Evolutionary conservation across 2,888 invertebrate genomes (phyloP).

Genomic region (Drymonia ruficornis): DNA sequence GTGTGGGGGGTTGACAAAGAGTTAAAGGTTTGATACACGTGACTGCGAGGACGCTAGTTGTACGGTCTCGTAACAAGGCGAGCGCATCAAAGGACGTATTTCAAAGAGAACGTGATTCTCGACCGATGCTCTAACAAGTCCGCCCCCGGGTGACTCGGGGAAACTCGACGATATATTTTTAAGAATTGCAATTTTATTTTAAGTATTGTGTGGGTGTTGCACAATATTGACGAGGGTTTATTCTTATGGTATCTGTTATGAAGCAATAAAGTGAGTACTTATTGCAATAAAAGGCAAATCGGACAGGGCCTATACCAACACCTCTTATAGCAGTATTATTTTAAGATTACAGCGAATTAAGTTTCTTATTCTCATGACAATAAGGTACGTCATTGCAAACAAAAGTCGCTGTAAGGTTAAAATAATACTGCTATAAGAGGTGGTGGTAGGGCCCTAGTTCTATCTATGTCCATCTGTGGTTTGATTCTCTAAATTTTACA

Average conservation of each 20-base stretch:
- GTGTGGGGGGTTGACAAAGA: slow-evolving; percentile 39
- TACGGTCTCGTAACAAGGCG: slow-evolving; percentile 64
- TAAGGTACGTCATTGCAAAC: too few species aligned
- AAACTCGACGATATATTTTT: slow-evolving; percentile 53
- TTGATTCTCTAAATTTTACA: too few species aligned
- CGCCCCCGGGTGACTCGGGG: slow-evolving; percentile 51
- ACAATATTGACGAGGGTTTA: slow-evolving; percentile 12
- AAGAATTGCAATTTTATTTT: slow-evolving; percentile 47
- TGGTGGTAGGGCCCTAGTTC: too few species aligned
- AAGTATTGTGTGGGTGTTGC: slow-evolving; percentile 33
- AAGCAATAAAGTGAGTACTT: too few species aligned
- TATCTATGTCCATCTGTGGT: too few species aligned
- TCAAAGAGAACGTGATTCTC: slow-evolving; percentile 76
- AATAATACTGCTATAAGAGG: too few species aligned
- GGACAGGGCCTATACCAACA: too few species aligned
- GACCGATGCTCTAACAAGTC: slow-evolving; percentile 70
- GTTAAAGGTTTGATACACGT: slow-evolving; percentile 62
- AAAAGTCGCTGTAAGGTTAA: too few species aligned
- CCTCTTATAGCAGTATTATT: too few species aligned
- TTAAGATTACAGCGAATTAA: too few species aligned
- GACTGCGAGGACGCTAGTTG: slow-evolving; percentile 63
- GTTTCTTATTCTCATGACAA: too few species aligned
- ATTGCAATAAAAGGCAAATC: too few species aligned
- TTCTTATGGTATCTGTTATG: slow-evolving; percentile 9
- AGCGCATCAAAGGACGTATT: slow-evolving; percentile 72